Evolutionary conservation across 2,888 invertebrate species (phyloP).

Genomic region (Ctena decussata): DNA sequence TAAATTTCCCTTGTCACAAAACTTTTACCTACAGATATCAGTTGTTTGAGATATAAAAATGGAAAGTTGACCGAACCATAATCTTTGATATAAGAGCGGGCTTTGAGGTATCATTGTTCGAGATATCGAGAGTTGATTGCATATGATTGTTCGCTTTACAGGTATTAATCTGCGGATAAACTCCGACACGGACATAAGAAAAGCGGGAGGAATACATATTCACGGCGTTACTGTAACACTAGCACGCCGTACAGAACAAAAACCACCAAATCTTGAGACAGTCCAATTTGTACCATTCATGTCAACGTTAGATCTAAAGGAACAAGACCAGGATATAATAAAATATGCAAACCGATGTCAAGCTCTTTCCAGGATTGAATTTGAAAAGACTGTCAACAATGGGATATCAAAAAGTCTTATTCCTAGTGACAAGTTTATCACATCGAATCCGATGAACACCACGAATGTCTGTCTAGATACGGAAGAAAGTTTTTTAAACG

Average conservation of each 20-base stretch:
- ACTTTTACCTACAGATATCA: too few species aligned
- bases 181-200: not conserved
- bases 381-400: not conserved
- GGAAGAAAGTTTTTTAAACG: not conserved
- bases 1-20: too few species aligned
- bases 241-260: not conserved
- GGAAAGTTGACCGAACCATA: too few species aligned
- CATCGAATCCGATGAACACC: not conserved
- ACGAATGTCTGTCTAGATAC: not conserved
- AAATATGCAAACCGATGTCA: not conserved
- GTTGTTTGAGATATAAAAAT: too few species aligned
- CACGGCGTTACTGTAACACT: not conserved
- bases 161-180: not conserved
- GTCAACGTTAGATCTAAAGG: not conserved
- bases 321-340: not conserved
- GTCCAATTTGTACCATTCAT: not conserved
- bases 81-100: too few species aligned
- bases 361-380: not conserved
- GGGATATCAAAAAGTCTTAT: not conserved
- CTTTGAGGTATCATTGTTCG: too few species aligned
- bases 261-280: not conserved
- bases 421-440: not conserved
- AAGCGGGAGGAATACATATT: not conserved
- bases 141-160: too few species aligned
- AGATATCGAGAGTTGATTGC: too few species aligned